phyloP scores from a whole-genome alignment of 1,140 invertebrate species.

The Charaxes varanes region DNA sequence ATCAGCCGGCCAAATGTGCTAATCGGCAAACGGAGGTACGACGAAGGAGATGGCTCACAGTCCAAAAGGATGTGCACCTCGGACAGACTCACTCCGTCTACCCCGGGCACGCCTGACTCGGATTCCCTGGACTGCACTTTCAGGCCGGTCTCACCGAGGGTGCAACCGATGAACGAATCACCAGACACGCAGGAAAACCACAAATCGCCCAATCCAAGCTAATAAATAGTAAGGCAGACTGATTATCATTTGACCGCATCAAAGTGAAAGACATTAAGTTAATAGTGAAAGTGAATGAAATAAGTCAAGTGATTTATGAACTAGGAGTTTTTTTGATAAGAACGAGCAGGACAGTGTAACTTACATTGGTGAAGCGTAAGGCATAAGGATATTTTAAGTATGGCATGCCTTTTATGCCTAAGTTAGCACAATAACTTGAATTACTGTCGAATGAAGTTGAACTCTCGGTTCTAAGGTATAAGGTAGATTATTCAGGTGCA shows the following conservation, averaged over 20 bases:
- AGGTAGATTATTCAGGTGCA: constrained; percentile 24
- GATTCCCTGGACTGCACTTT: constrained; percentile 58
- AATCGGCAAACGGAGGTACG: constrained; percentile 86
- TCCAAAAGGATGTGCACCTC: constrained; percentile 56
- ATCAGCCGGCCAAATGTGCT: constrained; percentile 85
- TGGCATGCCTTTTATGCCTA: background rate
- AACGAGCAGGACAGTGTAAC: too few relatives aligned
- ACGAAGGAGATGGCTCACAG: constrained; percentile 77
- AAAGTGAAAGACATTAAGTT: background rate
- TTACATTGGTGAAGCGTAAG: too few relatives aligned
- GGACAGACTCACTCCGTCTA: constrained; percentile 47
- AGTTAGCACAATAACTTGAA: background rate
- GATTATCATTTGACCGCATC: background rate
- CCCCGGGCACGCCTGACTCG: constrained; percentile 54
- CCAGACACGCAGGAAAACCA: constrained; percentile 32
- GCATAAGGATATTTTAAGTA: background rate
- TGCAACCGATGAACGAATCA: constrained; percentile 39
- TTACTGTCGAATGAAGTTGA: background rate
- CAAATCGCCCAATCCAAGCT: constrained; percentile 48
- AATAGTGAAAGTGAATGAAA: background rate
- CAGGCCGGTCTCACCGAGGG: constrained; percentile 50
- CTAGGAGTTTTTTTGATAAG: background rate
- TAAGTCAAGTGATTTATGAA: background rate
- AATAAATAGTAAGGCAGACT: constrained; percentile 26
- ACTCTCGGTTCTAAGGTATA: background rate